phyloP scores from a whole-genome alignment of 2,113 vertebrate species.

The Vireo altiloquus region DNA sequence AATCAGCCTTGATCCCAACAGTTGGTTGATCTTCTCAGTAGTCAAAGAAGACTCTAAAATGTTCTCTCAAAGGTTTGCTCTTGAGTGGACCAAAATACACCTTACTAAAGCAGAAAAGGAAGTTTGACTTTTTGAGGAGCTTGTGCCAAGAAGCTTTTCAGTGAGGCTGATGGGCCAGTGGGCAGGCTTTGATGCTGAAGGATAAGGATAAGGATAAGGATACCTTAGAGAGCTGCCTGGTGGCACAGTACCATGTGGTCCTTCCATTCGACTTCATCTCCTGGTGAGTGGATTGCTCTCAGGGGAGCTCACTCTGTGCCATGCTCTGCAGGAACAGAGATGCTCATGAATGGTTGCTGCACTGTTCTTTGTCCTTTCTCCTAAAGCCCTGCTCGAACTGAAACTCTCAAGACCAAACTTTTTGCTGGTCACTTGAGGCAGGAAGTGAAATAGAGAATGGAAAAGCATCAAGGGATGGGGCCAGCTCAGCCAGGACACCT shows the following conservation, averaged over 20 bases:
- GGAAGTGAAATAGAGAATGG: not conserved
- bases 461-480: not conserved
- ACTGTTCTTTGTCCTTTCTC: not conserved
- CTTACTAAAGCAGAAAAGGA: not conserved
- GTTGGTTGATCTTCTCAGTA: not conserved
- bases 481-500: not conserved
- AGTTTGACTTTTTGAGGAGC: not conserved
- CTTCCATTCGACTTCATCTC: not conserved
- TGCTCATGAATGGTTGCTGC: not conserved
- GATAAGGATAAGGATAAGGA: not conserved
- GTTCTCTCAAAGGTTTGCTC: not conserved
- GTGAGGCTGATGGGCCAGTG: not conserved
- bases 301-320: not conserved
- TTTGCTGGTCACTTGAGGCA: accelerated
- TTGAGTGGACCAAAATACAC: not conserved
- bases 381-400: not conserved
- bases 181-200: not conserved
- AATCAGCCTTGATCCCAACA: not conserved
- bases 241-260: not conserved
- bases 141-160: not conserved
- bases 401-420: not conserved
- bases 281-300: not conserved
- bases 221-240: not conserved
- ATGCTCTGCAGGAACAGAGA: accelerated
- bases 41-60: not conserved